Evolutionary conservation across 2,888 invertebrate genomes (phyloP).

Genomic region (Acanthococcus lagerstroemiae): DNA sequence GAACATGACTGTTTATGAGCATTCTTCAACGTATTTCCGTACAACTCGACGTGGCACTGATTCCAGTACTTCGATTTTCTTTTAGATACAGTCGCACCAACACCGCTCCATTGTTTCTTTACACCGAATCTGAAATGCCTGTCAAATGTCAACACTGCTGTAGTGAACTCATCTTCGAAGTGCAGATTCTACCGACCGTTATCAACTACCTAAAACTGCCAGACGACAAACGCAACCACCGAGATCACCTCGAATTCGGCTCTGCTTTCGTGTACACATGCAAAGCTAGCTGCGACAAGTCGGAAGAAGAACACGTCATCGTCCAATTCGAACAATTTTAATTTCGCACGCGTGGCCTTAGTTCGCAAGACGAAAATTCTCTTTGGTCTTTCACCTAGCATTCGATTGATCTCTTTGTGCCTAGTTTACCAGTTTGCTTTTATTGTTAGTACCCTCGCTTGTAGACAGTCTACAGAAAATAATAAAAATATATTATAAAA

Average conservation of each 20-base stretch:
- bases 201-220: slow-evolving; percentile 56
- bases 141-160: slow-evolving; percentile 57
- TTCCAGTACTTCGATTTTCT: too few relatives aligned
- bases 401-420: not conserved
- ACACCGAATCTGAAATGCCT: slow-evolving; percentile 51
- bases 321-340: slow-evolving; percentile 57
- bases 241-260: slow-evolving; percentile 60
- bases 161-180: slow-evolving; percentile 61
- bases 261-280: slow-evolving; percentile 80
- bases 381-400: not conserved
- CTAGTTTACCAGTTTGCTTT: too few relatives aligned
- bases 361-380: not conserved
- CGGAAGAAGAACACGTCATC: slow-evolving; percentile 59
- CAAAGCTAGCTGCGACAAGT: slow-evolving; percentile 62
- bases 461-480: too few relatives aligned
- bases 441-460: too few relatives aligned
- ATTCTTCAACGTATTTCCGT: too few relatives aligned
- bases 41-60: too few relatives aligned
- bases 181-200: slow-evolving; percentile 73
- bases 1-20: too few relatives aligned
- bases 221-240: not conserved
- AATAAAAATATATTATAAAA: too few relatives aligned
- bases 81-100: slow-evolving; percentile 65
- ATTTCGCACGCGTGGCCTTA: not conserved
- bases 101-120: slow-evolving; percentile 54